These are phyloP conservation scores for Neodontobutis hainanensis DNA, from an alignment of 2,113 vertebrate species.

Conservation along the genomic window DNA sequence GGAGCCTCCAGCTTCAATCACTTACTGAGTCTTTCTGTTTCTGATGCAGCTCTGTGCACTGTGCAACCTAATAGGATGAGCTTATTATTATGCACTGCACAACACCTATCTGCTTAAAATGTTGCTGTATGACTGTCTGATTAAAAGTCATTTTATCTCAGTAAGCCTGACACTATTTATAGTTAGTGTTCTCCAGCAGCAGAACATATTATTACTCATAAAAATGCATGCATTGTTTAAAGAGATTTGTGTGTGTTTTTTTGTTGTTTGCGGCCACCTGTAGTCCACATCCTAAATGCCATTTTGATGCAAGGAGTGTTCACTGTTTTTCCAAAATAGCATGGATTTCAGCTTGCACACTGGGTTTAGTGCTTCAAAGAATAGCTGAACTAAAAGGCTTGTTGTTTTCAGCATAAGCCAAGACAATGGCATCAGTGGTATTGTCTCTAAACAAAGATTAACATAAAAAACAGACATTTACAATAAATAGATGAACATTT, in stretches of 20 bases:
- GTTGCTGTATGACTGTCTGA: conserved; percentile 9
- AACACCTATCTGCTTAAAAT: conserved; percentile 10
- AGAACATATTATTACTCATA: no score
- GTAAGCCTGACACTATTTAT: conserved; percentile 23
- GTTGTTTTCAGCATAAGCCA: no score
- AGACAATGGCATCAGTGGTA: no score
- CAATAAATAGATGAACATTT: no score
- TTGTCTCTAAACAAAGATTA: no score
- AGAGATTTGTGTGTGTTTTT: no score
- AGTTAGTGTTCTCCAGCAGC: conserved; percentile 8
- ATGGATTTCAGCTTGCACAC: neutral
- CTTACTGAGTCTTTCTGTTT: conserved; percentile 22
- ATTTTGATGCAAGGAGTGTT: neutral
- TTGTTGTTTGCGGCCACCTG: conserved; percentile 10
- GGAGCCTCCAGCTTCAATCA: neutral
- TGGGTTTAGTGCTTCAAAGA: no score
- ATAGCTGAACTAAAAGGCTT: no score
- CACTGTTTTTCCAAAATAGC: neutral
- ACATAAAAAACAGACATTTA: no score
- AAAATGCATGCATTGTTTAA: neutral
- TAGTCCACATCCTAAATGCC: neutral
- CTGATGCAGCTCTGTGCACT: conserved; percentile 7
- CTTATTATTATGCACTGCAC: conserved; percentile 2
- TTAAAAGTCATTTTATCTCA: conserved; percentile 36
- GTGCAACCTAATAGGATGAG: neutral